A percentile compares a stretch with the other conserved stretches of the same genome.
These are phyloP conservation scores for Notoglanidium macrostoma DNA, from an alignment of 2,797 vertebrate species.

Conservation along the genomic window DNA sequence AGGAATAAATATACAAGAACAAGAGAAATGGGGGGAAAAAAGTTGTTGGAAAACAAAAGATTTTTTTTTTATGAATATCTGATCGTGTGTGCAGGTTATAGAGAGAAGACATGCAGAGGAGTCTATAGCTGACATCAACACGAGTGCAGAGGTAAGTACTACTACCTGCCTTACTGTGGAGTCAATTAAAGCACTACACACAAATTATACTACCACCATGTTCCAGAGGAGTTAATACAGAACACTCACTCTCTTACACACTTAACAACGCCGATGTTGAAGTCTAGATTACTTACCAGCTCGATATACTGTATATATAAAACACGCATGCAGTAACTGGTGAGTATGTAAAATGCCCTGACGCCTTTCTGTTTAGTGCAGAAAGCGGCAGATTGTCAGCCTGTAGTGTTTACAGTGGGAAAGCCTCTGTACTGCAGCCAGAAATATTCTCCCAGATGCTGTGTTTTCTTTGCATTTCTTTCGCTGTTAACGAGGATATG, in stretches of 20 bases:
- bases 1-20: background rate
- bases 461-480: constrained; percentile 21
- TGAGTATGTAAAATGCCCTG: background rate
- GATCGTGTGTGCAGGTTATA: constrained; percentile 59
- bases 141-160: constrained; percentile 67
- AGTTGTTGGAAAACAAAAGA: background rate
- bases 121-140: constrained; percentile 51
- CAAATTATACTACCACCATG: background rate
- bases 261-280: background rate
- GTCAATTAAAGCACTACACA: constrained; percentile 2
- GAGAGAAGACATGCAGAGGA: constrained; percentile 65
- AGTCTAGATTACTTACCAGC: background rate
- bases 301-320: background rate
- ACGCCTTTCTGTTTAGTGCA: constrained; percentile 13
- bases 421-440: constrained; percentile 11
- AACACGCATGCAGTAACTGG: background rate
- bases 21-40: too few species aligned
- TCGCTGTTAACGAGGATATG: constrained; percentile 4
- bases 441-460: constrained; percentile 29
- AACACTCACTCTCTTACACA: background rate
- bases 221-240: background rate
- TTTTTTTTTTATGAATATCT: background rate
- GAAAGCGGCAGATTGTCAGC: constrained; percentile 33
- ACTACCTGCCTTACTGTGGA: background rate
- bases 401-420: constrained; percentile 21